Percentiles rank a stretch among this genome's conserved stretches.
phyloP scores from a whole-genome alignment of 2,113 vertebrate species.

The Pseudonaja textilis region DNA sequence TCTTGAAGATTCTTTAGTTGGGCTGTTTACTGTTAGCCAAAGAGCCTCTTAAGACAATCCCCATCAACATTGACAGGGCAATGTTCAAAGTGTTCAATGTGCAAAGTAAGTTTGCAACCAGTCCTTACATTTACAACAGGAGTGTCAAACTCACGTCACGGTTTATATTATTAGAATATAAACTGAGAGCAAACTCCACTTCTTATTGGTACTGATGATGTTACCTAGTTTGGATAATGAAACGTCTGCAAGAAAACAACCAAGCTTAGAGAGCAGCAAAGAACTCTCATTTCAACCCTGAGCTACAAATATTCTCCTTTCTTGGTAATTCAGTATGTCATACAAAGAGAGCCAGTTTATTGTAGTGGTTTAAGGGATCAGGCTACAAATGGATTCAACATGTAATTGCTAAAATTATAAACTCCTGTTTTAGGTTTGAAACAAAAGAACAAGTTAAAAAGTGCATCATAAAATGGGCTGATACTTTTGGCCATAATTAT shows the following conservation, averaged over 20 bases:
- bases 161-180: background rate
- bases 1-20: background rate
- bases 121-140: no score
- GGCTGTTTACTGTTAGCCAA: background rate
- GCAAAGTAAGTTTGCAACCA: no score
- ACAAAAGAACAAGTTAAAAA: background rate
- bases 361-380: background rate
- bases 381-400: background rate
- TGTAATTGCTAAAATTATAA: background rate
- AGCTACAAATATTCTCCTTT: background rate
- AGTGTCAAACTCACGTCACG: no score
- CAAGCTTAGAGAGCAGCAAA: no score
- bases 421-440: background rate
- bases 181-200: no score
- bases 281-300: no score
- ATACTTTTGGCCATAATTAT: background rate
- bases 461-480: background rate
- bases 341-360: background rate
- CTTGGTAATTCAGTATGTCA: background rate
- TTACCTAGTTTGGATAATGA: no score
- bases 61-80: background rate
- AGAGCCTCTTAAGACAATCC: background rate
- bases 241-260: no score
- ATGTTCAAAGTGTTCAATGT: background rate
- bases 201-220: no score